These are phyloP conservation scores for Papilio demoleus DNA, from an alignment of 2,888 invertebrate species.

Conservation along the genomic window DNA sequence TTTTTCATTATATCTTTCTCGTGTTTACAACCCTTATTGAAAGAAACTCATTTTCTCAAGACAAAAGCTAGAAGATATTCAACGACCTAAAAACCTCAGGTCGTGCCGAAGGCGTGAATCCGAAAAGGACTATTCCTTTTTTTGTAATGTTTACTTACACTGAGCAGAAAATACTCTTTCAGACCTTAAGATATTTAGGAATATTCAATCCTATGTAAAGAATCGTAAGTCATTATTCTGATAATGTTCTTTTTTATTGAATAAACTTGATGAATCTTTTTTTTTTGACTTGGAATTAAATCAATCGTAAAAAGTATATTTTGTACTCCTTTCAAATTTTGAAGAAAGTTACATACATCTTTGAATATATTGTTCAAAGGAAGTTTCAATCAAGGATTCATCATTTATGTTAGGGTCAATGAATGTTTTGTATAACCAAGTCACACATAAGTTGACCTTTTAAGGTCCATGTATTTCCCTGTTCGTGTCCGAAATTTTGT, in stretches of 20 bases:
- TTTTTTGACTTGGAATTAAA: no score
- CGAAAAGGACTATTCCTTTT: slow-evolving; percentile 3
- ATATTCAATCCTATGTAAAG: not conserved
- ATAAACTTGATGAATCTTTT: no score
- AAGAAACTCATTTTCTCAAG: slow-evolving; percentile 18
- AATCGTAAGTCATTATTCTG: not conserved
- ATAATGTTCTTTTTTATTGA: not conserved
- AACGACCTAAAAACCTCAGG: slow-evolving; percentile 27
- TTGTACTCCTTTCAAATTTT: no score
- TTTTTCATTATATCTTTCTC: not conserved
- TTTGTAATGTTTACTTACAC: not conserved
- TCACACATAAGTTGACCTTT: slow-evolving; percentile 27
- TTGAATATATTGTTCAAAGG: slow-evolving; percentile 18
- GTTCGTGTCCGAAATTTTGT: slow-evolving; percentile 12
- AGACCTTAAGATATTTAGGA: not conserved
- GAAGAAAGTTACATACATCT: no score
- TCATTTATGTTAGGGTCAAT: slow-evolving; percentile 4
- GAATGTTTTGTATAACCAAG: slow-evolving; percentile 18
- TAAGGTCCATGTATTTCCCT: slow-evolving; percentile 22
- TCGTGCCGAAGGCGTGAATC: not conserved
- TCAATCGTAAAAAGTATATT: no score
- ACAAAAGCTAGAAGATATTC: slow-evolving; percentile 15
- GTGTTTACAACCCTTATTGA: slow-evolving; percentile 2
- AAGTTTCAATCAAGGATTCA: slow-evolving; percentile 14
- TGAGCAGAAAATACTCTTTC: not conserved